Evolutionary conservation across 1,140 invertebrate species (phyloP).

Genomic region (Atta colombica): DNA sequence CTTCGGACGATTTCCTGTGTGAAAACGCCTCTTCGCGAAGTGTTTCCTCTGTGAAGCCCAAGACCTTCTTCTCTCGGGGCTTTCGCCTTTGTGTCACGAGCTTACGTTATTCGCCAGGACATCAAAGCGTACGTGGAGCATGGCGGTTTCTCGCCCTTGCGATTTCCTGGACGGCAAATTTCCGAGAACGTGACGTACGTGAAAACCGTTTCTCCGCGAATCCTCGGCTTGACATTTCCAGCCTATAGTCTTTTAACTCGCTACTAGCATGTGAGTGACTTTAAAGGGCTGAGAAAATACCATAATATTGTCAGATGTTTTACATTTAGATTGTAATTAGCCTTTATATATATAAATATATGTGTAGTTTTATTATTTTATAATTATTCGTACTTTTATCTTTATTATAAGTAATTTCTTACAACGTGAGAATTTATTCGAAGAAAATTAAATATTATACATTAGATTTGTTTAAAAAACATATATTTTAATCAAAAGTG

Average conservation of each 20-base stretch:
- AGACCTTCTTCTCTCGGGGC: constrained; percentile 7
- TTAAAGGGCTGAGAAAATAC: background rate
- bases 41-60: constrained; percentile 30
- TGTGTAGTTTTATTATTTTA: background rate
- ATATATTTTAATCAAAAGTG: background rate
- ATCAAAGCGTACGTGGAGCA: constrained; percentile 40
- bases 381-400: background rate
- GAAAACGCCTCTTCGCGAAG: constrained; percentile 43
- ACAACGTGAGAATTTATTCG: background rate
- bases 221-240: constrained; percentile 36
- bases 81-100: constrained; percentile 54
- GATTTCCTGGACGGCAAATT: constrained; percentile 47
- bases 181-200: constrained; percentile 22
- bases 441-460: background rate
- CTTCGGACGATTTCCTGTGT: constrained; percentile 42
- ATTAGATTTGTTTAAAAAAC: background rate
- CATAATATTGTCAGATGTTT: background rate
- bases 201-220: constrained; percentile 19
- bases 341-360: background rate
- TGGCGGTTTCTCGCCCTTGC: constrained; percentile 55
- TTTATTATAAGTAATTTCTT: background rate
- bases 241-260: background rate
- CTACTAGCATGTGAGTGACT: constrained; percentile 15
- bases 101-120: constrained; percentile 49
- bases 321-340: background rate